Percentiles rank a stretch among this genome's conserved stretches.
Evolutionary conservation across 2,113 vertebrate genomes (phyloP).

Genomic region (Neotoma lepida): DNA sequence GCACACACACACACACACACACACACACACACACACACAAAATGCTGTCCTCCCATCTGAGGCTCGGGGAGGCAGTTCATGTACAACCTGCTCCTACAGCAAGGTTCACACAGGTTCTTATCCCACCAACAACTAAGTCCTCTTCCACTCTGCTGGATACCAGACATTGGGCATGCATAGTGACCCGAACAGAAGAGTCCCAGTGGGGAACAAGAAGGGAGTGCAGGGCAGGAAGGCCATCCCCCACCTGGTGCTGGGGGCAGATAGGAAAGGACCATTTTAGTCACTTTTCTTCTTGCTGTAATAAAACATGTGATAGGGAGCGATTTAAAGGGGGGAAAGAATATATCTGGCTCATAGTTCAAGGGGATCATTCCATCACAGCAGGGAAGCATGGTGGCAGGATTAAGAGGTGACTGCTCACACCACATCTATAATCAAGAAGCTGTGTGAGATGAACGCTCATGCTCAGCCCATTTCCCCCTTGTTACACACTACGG

Average conservation of each 20-base stretch:
- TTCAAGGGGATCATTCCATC: neutral
- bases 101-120: neutral
- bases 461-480: neutral
- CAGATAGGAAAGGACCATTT: neutral
- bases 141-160: neutral
- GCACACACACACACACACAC: neutral
- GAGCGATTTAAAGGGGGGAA: too few relatives aligned
- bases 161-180: neutral
- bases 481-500: too few relatives aligned
- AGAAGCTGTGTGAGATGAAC: neutral
- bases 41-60: rapidly evolving
- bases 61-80: rapidly evolving
- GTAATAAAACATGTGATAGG: neutral
- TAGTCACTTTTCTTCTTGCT: neutral
- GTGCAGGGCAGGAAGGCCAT: neutral
- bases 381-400: neutral
- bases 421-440: neutral
- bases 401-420: neutral
- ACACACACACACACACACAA: neutral
- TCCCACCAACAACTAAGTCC: neutral
- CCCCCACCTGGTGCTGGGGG: neutral
- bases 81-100: too few relatives aligned
- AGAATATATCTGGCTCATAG: neutral
- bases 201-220: neutral
- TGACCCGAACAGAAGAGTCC: rapidly evolving